Conservation (phyloP, 2,888 invertebrate species). For the Phragmatobia fuliginosa region DNA sequence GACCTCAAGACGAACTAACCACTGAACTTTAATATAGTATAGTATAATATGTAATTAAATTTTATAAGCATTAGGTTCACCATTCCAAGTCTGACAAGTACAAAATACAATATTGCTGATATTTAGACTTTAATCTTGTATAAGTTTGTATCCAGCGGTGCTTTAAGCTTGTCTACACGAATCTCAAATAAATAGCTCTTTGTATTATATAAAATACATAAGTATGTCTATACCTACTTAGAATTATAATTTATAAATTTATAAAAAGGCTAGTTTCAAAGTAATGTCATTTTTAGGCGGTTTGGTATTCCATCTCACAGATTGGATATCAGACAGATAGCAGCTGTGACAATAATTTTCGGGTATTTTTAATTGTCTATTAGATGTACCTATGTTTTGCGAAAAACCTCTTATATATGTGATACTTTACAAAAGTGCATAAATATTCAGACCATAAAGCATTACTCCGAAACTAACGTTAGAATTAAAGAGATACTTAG, state of each 20-base stretch:
- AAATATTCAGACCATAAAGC: background rate
- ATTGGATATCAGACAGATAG: no score
- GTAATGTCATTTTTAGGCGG: background rate
- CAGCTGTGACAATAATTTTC: background rate
- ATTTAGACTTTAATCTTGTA: slow-evolving; percentile 37
- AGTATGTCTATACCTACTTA: background rate
- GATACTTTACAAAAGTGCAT: no score
- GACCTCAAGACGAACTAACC: slow-evolving; percentile 95
- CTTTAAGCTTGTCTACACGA: slow-evolving; percentile 36
- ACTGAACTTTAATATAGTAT: slow-evolving; percentile 90
- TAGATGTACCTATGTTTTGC: background rate
- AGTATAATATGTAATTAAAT: slow-evolving; percentile 33
- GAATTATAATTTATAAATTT: background rate
- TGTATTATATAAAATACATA: slow-evolving; percentile 8
- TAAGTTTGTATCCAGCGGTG: slow-evolving; percentile 48
- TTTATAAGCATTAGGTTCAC: slow-evolving; percentile 45
- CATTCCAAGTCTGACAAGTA: slow-evolving; percentile 66
- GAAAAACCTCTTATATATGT: no score
- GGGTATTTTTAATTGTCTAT: background rate
- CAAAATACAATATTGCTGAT: slow-evolving; percentile 56
- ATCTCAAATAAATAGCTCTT: slow-evolving; percentile 5
- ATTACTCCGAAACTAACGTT: background rate
- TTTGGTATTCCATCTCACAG: background rate
- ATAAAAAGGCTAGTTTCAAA: background rate
- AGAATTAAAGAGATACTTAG: background rate